phyloP scores from a whole-genome alignment of 2,113 vertebrate species.

The Labrus mixtus region DNA sequence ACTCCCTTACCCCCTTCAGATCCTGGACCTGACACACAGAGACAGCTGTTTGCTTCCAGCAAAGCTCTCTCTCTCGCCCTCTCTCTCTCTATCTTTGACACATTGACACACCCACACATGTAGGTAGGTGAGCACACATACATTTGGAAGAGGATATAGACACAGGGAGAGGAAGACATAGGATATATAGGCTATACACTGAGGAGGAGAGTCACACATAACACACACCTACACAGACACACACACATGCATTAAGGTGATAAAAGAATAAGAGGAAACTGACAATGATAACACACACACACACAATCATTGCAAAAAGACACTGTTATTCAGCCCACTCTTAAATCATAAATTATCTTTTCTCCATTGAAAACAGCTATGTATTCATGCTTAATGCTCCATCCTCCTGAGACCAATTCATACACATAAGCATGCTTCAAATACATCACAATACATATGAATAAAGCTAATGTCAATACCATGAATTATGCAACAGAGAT shows the following conservation, averaged over 20 bases:
- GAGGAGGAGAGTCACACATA: not conserved
- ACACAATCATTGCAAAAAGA: not conserved
- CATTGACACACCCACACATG: constrained; percentile 25
- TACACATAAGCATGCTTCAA: constrained; percentile 23
- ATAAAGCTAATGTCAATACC: constrained; percentile 38
- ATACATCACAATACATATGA: constrained; percentile 29
- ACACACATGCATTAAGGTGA: not conserved
- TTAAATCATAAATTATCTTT: constrained; percentile 11
- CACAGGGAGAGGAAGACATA: constrained; percentile 21
- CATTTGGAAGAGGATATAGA: constrained; percentile 10
- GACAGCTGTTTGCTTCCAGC: constrained; percentile 71
- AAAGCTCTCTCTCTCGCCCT: constrained; percentile 24
- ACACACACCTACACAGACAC: constrained; percentile 1
- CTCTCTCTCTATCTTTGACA: constrained; percentile 17
- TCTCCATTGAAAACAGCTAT: constrained; percentile 11
- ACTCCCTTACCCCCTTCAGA: constrained; percentile 61
- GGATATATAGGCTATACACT: constrained; percentile 32
- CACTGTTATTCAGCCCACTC: constrained; percentile 1
- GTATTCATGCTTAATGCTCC: constrained; percentile 24
- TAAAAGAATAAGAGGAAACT: constrained; percentile 8
- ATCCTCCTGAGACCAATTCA: constrained; percentile 37
- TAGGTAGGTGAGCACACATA: not conserved
- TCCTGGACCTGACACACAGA: constrained; percentile 55
- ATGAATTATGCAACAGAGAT: constrained; percentile 58
- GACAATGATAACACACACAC: constrained; percentile 9